Base-by-base conservation (phyloP, 2,888 invertebrate species). In the Geotrupes spiniger region DNA sequence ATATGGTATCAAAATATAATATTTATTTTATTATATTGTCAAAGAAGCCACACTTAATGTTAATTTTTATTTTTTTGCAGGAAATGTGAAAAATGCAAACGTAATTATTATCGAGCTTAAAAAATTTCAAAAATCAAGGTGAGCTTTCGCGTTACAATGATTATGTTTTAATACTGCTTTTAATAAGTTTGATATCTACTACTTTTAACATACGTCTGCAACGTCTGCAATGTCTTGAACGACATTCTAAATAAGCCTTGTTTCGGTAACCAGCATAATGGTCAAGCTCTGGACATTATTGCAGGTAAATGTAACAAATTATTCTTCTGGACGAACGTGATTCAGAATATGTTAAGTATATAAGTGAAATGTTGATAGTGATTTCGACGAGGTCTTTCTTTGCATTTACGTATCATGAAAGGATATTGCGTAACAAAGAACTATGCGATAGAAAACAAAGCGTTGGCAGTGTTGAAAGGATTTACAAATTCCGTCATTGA, bases 211-310 rank as follows among this genome's bases (percentile, higher is more conserved):
- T 54, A 76, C 88, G 12, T 85, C 84, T 63, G 77, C 87, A 54
- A 70, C 88, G 40, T 87, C 87, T 0, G 86, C 87, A 1, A 80
- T 87, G 0, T 88, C 87, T 68, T 69, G 88, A 39, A 81, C 85
- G 61, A 80, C 83, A 58, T 87, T 85, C 65, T 65, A 85, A n/a
- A 79, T 81, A 2, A 78, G 85, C 0, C 85, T 88, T 62, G 79
- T 84, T 60, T 79, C 79, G 45, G 83, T 85, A 53, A 75, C 79
- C 16, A 68, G 70, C 26, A 71, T 80, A 12, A 71, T 88, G 44
- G 66, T 78, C 0, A 63, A 76, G 1, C 75, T 6, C 64, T 82
- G 61, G 81, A 82, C 63, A 75, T 79, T 33, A 80, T 82, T 37
- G 78, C 80, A 62, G 81, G 81, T 80, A 67, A 66, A 62, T 33